These are phyloP conservation scores for Rotaria macrura DNA, from an alignment of 2,888 invertebrate genomes.

Conservation along the genomic window DNA sequence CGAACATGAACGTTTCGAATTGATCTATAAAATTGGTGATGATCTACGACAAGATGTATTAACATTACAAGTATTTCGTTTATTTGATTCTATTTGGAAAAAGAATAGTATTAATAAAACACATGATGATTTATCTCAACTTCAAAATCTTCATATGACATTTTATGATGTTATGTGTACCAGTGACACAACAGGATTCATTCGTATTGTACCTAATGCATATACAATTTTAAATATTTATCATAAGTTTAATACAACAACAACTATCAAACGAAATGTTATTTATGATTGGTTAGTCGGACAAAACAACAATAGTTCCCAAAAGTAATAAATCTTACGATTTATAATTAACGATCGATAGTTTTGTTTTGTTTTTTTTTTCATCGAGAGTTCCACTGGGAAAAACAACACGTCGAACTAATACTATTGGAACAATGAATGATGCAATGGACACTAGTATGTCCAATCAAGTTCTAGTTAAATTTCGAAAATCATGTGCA, in stretches of 20 bases:
- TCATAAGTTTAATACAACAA: conserved; percentile 15
- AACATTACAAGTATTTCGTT: conserved; percentile 84
- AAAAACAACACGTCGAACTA: not conserved
- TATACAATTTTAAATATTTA: conserved; percentile 21
- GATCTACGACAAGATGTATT: conserved; percentile 92
- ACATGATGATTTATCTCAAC: conserved; percentile 58
- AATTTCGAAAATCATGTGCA: conserved; percentile 58
- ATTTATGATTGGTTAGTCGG: not conserved
- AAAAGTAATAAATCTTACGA: not conserved
- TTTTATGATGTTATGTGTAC: conserved; percentile 20
- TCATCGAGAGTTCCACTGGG: not conserved
- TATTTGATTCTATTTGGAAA: conserved; percentile 97
- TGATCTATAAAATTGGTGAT: conserved; percentile 68
- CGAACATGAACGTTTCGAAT: conserved; percentile 38
- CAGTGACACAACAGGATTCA: not conserved
- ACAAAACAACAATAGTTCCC: not conserved
- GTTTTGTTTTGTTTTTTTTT: too few species aligned
- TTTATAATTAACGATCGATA: too few species aligned
- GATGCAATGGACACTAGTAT: not conserved
- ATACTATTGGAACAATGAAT: not conserved
- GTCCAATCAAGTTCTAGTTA: not conserved
- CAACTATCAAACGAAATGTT: not conserved
- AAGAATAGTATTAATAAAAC: conserved; percentile 92
- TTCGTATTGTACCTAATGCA: conserved; percentile 9
- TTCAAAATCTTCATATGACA: conserved; percentile 6